Conservation (phyloP, 2,113 vertebrate genomes). For the Progne subis region DNA sequence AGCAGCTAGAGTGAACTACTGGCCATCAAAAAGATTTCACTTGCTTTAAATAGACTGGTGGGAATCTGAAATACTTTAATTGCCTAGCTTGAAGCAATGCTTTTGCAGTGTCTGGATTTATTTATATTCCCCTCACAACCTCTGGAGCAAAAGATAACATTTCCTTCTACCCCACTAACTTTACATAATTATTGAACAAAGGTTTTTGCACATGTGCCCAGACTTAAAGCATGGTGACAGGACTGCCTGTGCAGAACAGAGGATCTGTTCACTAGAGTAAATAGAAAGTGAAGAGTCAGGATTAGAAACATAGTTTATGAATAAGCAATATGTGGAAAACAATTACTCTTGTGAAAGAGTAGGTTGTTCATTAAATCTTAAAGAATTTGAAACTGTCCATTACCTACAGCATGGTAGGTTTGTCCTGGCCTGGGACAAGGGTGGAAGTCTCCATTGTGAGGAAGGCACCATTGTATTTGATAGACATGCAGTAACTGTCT, state of each 20-base stretch:
- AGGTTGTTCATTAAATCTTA: background rate
- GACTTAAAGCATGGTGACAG: conserved; percentile 12
- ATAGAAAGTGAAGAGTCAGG: conserved; percentile 17
- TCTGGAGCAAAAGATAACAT: conserved; percentile 66
- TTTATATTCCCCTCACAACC: conserved; percentile 62
- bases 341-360: background rate
- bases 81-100: conserved; percentile 53
- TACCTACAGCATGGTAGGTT: background rate
- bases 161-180: conserved; percentile 65
- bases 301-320: conserved; percentile 31
- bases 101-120: conserved; percentile 57
- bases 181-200: conserved; percentile 48
- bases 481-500: background rate
- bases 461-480: background rate
- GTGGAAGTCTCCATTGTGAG: background rate
- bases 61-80: conserved; percentile 67
- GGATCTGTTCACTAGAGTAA: background rate
- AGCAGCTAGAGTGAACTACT: background rate
- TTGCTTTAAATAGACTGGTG: conserved; percentile 63
- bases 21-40: conserved; percentile 49
- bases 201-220: background rate
- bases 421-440: background rate
- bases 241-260: background rate
- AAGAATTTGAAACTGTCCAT: background rate
- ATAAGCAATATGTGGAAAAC: background rate